phyloP scores from a whole-genome alignment of 2,113 vertebrate species.

The Ochotona curzoniae region DNA sequence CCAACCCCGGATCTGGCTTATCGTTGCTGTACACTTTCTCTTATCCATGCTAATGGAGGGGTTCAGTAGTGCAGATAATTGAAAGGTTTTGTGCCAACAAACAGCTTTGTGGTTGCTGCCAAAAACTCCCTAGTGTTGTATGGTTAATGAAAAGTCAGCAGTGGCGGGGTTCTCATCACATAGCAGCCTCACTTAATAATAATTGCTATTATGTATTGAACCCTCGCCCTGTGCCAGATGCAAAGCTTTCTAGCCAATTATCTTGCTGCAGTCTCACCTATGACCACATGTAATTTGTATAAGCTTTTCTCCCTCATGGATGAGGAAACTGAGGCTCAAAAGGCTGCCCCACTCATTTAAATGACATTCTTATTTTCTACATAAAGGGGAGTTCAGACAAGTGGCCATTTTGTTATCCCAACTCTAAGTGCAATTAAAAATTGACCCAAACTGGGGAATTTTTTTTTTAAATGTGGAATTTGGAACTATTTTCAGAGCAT shows the following conservation, averaged over 20 bases:
- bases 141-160: conserved; percentile 65
- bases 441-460: neutral
- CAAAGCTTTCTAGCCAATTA: conserved; percentile 16
- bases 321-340: conserved; percentile 38
- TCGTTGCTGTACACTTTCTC: conserved; percentile 62
- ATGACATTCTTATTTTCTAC: neutral
- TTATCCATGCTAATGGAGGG: conserved; percentile 60
- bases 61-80: conserved; percentile 77
- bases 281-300: neutral
- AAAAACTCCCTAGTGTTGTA: conserved; percentile 59
- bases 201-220: conserved; percentile 47
- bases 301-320: neutral
- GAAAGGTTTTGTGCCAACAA: conserved; percentile 74
- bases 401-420: neutral
- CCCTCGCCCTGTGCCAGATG: conserved; percentile 5
- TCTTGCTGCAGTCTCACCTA: neutral
- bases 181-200: conserved; percentile 13
- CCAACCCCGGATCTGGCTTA: neutral
- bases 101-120: conserved; percentile 64
- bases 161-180: neutral
- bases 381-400: neutral
- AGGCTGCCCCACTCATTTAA: neutral
- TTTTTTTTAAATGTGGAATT: neutral
- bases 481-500: neutral
- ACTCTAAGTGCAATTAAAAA: neutral